These are phyloP conservation scores for Gnathonemus longibarbis DNA, from an alignment of 2,113 vertebrate species.

Conservation along the genomic window DNA sequence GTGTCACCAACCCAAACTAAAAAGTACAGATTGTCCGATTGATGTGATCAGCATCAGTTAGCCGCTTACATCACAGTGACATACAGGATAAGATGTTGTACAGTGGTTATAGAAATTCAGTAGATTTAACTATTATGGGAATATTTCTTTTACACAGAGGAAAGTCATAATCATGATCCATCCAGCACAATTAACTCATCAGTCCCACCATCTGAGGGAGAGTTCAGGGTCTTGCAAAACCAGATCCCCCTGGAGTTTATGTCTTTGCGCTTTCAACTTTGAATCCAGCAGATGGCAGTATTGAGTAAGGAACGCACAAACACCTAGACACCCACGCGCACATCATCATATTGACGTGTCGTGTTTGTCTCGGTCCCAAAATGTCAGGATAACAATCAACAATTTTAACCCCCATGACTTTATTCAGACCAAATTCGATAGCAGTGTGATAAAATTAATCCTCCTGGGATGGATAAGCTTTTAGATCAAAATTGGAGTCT, in stretches of 20 bases:
- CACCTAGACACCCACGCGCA: not conserved
- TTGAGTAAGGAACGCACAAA: constrained; percentile 20
- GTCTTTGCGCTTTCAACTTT: not conserved
- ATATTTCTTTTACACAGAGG: not conserved
- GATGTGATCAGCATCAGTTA: not conserved
- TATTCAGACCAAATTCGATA: not conserved
- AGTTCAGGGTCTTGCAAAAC: not conserved
- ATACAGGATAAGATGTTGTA: not conserved
- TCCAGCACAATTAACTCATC: not conserved
- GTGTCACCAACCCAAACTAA: not conserved
- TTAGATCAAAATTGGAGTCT: not conserved
- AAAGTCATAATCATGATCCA: not conserved
- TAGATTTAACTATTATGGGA: not conserved
- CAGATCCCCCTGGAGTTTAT: not conserved
- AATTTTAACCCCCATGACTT: not conserved
- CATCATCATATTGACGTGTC: not conserved
- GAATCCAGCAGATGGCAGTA: constrained; percentile 33
- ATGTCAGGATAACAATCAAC: not conserved
- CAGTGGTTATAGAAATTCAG: not conserved
- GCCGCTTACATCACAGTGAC: not conserved
- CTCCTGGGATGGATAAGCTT: not conserved
- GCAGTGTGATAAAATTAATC: not conserved
- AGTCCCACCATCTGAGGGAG: not conserved
- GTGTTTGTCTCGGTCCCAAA: not conserved
- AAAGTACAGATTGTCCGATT: not conserved